A percentile compares a stretch with the other conserved stretches of the same genome.
These are phyloP conservation scores for Aleiodes sp. DNA, from an alignment of 1,140 invertebrate genomes.

Conservation along the genomic window DNA sequence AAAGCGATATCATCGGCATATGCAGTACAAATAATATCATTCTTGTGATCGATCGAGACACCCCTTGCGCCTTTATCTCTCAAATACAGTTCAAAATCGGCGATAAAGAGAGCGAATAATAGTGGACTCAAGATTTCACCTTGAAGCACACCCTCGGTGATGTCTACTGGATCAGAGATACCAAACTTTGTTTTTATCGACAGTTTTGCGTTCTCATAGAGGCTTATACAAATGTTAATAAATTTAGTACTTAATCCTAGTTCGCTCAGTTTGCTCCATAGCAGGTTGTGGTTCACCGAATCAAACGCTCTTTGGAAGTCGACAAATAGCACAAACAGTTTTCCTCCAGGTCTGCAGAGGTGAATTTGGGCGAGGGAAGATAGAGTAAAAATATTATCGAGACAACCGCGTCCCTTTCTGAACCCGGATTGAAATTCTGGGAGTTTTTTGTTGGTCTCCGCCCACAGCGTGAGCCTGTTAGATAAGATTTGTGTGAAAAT, in stretches of 20 bases:
- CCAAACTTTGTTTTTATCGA: neutral
- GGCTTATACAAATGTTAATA: constrained; percentile 2
- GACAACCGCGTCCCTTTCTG: constrained; percentile 4
- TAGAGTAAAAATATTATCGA: constrained; percentile 17
- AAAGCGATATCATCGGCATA: constrained; percentile 38
- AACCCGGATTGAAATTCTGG: constrained; percentile 26
- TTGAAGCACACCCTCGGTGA: constrained; percentile 32
- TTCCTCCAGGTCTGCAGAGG: neutral
- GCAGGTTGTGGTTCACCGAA: neutral
- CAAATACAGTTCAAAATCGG: constrained; percentile 28
- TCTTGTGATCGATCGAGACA: constrained; percentile 7
- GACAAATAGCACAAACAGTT: constrained; percentile 10
- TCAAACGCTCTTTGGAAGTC: constrained; percentile 32
- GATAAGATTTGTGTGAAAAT: constrained; percentile 20
- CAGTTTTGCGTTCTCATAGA: constrained; percentile 22
- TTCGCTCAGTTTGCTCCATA: neutral
- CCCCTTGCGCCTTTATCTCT: constrained; percentile 10
- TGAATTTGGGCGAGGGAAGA: constrained; percentile 9
- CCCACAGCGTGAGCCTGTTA: neutral
- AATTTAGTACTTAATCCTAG: constrained; percentile 26
- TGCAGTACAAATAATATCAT: constrained; percentile 20
- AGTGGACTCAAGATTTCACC: constrained; percentile 25
- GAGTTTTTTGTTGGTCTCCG: neutral
- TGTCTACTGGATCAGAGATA: neutral
- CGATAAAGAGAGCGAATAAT: constrained; percentile 28